Evolutionary conservation across 2,113 vertebrate species (phyloP), one percentile per base, ranked within the genome.

Genomic region (Malurus elegans): DNA sequence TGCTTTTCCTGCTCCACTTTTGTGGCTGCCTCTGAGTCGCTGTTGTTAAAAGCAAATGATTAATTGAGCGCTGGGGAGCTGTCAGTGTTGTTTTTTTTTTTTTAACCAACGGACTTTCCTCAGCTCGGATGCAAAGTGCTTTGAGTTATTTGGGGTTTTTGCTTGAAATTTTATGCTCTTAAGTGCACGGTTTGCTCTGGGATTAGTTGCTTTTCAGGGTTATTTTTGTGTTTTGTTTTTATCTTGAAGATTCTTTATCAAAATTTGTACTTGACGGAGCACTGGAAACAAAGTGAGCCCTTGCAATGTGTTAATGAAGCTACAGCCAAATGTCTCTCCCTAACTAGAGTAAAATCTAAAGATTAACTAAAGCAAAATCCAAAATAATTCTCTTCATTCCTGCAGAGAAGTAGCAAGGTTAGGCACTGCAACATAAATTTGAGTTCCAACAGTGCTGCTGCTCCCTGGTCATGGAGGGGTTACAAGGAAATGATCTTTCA

Each of bases 21-120:
- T 81, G 65, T 75, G 75, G 60, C 88, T 86, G 88, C 72, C 82
- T 92, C 61, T 31, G 69, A 96, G 93, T 25, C 8, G 38, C 79
- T 90, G 90, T 71, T 94, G 82, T 93, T 86, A 67, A 88, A 92
- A 93, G 67, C 48, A 53, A 93, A 90, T 95, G 83, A 94, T 96
- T 96, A 94, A 95, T 96, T 92, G 79, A 72, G 86, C 86, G 2
- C 88, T 74, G 48, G 79, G 92, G 93, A 93, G 72, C 93, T 90
- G 92, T 96, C 92, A 88, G 93, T 31, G 24, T 67, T 86, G 9
- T 38, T 38, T 76, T 82, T 65, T 65, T 86, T 84, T 93, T 57
- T 82, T 47, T 23, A 93, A 83, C 62, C 47, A 64, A 44, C 6
- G 6, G 66, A 64, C 32, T 75, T 86, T 58, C 54, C 42, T 88